Conservation (phyloP, 2,888 invertebrate genomes). For the Lepidocyrtinus sp. region DNA sequence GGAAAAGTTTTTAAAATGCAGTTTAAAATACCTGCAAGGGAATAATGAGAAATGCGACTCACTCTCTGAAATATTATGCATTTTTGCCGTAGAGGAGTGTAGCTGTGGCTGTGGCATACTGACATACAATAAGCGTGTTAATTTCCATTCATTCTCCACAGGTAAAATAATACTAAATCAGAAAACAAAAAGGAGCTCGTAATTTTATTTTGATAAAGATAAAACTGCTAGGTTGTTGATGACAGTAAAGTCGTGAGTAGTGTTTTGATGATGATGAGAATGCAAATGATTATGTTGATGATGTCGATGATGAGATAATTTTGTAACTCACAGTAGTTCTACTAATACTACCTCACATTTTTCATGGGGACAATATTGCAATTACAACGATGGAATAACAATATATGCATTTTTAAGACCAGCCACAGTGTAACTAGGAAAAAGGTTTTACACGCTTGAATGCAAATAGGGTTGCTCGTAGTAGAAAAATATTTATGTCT, state of each 20-base stretch:
- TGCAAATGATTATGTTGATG: background rate
- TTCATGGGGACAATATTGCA: too few relatives aligned
- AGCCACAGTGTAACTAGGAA: too few relatives aligned
- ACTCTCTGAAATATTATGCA: background rate
- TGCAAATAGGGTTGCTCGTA: too few relatives aligned
- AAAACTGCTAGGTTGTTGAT: conserved; percentile 4
- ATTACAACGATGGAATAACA: background rate
- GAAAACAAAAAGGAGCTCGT: background rate
- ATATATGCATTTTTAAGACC: background rate
- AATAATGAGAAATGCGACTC: background rate
- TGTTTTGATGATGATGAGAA: background rate
- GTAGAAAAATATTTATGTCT: too few relatives aligned
- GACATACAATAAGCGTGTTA: background rate
- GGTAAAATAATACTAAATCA: background rate
- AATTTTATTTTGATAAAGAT: conserved; percentile 1
- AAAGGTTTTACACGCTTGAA: too few relatives aligned
- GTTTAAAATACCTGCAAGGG: background rate
- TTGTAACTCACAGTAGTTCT: background rate
- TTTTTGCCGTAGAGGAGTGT: background rate
- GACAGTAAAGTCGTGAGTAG: background rate
- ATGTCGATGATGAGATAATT: background rate
- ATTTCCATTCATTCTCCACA: background rate
- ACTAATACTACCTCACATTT: background rate
- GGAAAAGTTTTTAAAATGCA: background rate
- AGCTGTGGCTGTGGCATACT: background rate